Evolutionary conservation across 2,888 invertebrate genomes (phyloP), one percentile per base, ranked within the genome.

Genomic region (Morpho helenor): DNA sequence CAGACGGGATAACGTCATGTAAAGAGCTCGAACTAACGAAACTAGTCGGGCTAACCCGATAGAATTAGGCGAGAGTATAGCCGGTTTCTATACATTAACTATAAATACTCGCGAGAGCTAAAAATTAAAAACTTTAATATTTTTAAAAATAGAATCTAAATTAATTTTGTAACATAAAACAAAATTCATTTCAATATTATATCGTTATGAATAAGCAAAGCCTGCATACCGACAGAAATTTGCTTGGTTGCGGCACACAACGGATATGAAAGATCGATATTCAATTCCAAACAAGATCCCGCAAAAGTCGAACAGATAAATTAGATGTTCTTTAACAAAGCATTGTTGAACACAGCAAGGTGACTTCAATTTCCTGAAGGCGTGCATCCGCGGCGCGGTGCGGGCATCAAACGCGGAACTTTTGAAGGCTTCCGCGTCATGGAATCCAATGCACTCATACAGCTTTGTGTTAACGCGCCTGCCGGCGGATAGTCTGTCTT

Each of bases 281-380:
- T 87, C 84, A 87, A 87, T 88, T 88, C 85, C 82, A 84, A 86
- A 79, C 74, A 72, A 72, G 74, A 77, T 76, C 68, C 78, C 80
- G 74, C 67, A 76, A 81, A 85, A 84, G 75, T 80, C 71, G 71
- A 70, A 71, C 76, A 85, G 87, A 87, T 87, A 84, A 87, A 87
- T 87, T 84, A 86, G 82, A 87, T 81, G 82, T 87, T 87, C 87
- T 87, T 88, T 87, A 86, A 80, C 84, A 85, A 84, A 86, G 88
- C 88, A 83, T 82, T 85, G 87, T 86, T 86, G 77, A 76, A 73
- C 72, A 73, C 68, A 75, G 71, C 70, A 79, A 84, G 83, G 82
- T 87, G 87, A 86, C 87, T 90, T 88, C 89, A 89, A 90, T 90
- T 90, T 90, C 89, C 89, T 88, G 86, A 66, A 73, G 73, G 47